Evolutionary conservation across 2,888 invertebrate genomes (phyloP), one percentile per base, ranked within the genome.

Genomic region (Cremastinae sp.): DNA sequence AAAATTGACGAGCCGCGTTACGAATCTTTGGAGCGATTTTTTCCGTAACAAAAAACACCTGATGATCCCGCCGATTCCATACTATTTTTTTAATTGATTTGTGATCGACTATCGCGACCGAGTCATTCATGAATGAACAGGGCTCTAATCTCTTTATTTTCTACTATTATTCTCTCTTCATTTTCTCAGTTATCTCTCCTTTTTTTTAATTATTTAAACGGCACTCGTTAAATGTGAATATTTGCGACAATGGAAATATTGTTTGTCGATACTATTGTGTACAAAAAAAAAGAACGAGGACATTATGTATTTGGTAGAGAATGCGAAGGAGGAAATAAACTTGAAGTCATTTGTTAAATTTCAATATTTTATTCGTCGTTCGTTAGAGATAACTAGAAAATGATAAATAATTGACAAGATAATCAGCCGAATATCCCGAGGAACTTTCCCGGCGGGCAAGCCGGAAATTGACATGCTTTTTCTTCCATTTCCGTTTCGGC

Each of bases 401-500:
- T 49, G 47, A 59, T 10, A n/a, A 58, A 14, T 43, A 8, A 70
- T 62, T 61, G 34, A 8, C 2, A 1, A 2, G 12, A 20, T 51
- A 12, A 10, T 64, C 41, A 79, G 18, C 76, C 73, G 73, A 87
- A 87, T 79, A 88, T 84, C 1, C 86, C 85, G n/a, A 88, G 84
- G 51, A 88, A 87, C 79, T 87, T 88, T 10, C 79, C 78, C 2
- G 90, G 90, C 0, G 88, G 87, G 79, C 92, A 92, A 20, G 90
- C 91, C 1, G 91, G 91, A 75, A 91, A 82, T 79, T 91, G 91
- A 75, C 91, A 92, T 3, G 87, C 80, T 81, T 91, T 91, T 78
- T 91, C 91, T 75, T 91, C 91, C 91, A 91, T 91, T 86, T 92
- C 91, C 1, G 90, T 91, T 78, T 91, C 91, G 4, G 90, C 88